Evolutionary conservation across 2,113 vertebrate species (phyloP), one percentile per base, ranked within the genome.

Genomic region (Poeciliopsis occidentalis): DNA sequence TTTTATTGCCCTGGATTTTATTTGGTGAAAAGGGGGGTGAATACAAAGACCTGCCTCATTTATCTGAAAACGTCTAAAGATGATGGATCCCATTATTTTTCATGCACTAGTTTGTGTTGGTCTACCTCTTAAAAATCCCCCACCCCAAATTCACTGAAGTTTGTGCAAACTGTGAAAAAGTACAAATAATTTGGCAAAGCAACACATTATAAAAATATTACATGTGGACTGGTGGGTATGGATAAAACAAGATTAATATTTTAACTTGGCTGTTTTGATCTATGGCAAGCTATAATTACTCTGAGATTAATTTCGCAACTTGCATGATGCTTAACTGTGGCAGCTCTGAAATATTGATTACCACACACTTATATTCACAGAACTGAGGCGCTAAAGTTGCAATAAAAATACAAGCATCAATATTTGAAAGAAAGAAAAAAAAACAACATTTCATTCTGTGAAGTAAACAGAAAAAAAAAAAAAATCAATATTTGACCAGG

Each of bases 231-330:
- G 13, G 22, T 6, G 64, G 15, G 6, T 24, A 44, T 7, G 1
- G 67, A 67, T 67, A 30, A 67, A 75, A 31, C 26, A 61, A 75
- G 66, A 73, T 26, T 24, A 32, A 62, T 57, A 57, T 61, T 3
- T 67, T 61, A 11, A 8, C 26, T 13, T 47, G 10, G 32, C 39
- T 8, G 4, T 22, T 27, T 47, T 47, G 51, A 64, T 39, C 17
- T 1, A 24, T 60, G 27, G 24, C 13, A 27, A 22, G 31, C 1
- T 13, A n/a, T 47, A 78, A 65, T 71, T 32, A 7, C 0, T 34
- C 1, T 47, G 17, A 54, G 57, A 61, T 60, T 44, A 62, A 60
- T 70, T 60, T 70, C 69, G 11, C 12, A 60, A 26, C 27, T 51
- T 17, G 47, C 15, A 13, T 30, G 3, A 60, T 41, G 44, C 41